These are phyloP conservation scores for Drosophila cracens DNA, from an alignment of 2,888 invertebrate species.

Conservation along the genomic window DNA sequence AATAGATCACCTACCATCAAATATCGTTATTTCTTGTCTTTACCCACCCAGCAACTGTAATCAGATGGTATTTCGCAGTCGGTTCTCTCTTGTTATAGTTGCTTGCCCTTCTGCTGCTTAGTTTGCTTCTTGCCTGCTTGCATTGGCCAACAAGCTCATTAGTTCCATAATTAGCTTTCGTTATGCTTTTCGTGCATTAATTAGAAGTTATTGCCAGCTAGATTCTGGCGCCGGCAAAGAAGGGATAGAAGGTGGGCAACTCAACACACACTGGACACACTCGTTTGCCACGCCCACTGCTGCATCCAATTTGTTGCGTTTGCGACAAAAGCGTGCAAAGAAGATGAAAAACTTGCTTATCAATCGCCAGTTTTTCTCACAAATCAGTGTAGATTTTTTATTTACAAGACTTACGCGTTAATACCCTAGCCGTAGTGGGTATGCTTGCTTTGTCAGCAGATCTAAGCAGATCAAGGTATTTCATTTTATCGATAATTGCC, in stretches of 20 bases:
- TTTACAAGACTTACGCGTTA: not conserved
- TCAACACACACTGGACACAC: conserved; percentile 54
- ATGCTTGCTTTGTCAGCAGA: no score
- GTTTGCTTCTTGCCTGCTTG: conserved; percentile 39
- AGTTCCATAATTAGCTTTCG: conserved; percentile 81
- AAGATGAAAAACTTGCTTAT: conserved; percentile 48
- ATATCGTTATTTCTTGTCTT: not conserved
- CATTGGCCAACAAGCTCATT: conserved; percentile 79
- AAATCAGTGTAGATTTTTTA: conserved; percentile 28
- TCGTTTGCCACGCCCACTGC: conserved; percentile 6
- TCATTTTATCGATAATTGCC: not conserved
- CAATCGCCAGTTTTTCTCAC: conserved; percentile 51
- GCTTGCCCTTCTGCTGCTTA: conserved; percentile 24
- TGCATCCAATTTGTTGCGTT: conserved; percentile 51
- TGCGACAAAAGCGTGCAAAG: conserved; percentile 14
- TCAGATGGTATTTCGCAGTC: not conserved
- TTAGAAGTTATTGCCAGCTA: conserved; percentile 75
- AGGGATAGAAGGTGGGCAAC: conserved; percentile 14
- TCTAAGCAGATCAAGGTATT: not conserved
- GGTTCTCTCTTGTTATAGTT: conserved; percentile 1
- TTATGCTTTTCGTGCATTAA: conserved; percentile 81
- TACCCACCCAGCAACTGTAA: not conserved
- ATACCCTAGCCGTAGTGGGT: not conserved
- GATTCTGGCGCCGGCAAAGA: conserved; percentile 63
- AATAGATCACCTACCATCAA: not conserved